Evolutionary conservation across 2,888 invertebrate genomes (phyloP).

Genomic region (Chymomyza fuscimana): DNA sequence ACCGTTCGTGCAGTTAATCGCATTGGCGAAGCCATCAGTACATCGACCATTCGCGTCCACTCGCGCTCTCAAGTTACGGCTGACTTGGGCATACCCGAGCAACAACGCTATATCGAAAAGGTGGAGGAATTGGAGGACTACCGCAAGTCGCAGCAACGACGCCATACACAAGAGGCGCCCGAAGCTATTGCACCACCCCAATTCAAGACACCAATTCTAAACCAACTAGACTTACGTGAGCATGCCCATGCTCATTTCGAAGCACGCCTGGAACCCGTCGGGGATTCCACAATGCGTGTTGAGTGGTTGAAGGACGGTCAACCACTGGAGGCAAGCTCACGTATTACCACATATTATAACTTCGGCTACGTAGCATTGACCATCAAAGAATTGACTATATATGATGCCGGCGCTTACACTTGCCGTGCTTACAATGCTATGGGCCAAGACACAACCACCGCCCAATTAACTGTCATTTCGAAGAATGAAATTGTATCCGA

Average conservation of each 20-base stretch:
- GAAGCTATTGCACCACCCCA: conserved; percentile 90
- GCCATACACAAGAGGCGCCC: conserved; percentile 88
- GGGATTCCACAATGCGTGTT: conserved; percentile 92
- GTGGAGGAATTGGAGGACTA: conserved; percentile 95
- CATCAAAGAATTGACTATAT: conserved; percentile 92
- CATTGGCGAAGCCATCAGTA: conserved; percentile 93
- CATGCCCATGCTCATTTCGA: conserved; percentile 97
- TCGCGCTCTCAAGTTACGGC: conserved; percentile 91
- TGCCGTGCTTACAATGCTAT: conserved; percentile 92
- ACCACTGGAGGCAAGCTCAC: conserved; percentile 94
- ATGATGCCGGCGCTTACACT: conserved; percentile 94
- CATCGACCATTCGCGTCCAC: conserved; percentile 87
- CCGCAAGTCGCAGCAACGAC: conserved; percentile 87
- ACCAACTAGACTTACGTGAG: conserved; percentile 92
- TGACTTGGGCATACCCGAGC: conserved; percentile 93
- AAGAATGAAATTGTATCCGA: conserved; percentile 93
- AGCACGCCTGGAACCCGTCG: conserved; percentile 95
- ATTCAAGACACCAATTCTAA: conserved; percentile 93
- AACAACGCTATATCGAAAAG: conserved; percentile 93
- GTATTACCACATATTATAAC: conserved; percentile 95
- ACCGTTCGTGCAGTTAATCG: conserved; percentile 95
- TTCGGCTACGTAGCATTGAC: conserved; percentile 97
- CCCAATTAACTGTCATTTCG: conserved; percentile 90
- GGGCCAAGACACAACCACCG: conserved; percentile 91
- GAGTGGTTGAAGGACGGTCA: conserved; percentile 96